phyloP scores from a whole-genome alignment of 1,140 invertebrate genomes.

The Myzus persicae region DNA sequence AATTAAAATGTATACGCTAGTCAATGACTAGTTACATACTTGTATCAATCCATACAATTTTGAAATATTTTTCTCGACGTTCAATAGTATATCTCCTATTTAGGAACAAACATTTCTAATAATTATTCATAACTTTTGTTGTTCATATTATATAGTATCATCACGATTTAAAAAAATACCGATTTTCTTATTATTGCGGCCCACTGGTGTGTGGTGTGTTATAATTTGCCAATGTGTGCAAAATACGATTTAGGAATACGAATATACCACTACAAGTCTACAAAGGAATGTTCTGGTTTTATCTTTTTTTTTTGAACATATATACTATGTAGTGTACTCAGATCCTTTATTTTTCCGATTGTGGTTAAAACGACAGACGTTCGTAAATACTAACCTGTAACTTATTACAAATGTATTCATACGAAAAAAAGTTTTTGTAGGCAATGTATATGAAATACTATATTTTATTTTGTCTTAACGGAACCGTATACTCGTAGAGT shows the following conservation, averaged over 20 bases:
- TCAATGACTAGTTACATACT: background rate
- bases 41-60: background rate
- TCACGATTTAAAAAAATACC: background rate
- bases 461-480: conserved; percentile 29
- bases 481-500: background rate
- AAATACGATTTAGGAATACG: background rate
- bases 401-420: background rate
- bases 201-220: background rate
- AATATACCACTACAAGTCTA: background rate
- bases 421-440: background rate
- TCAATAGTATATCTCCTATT: conserved; percentile 24
- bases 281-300: background rate
- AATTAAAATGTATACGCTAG: background rate
- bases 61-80: background rate
- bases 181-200: background rate
- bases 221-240: background rate
- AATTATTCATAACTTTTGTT: conserved; percentile 7
- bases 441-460: background rate
- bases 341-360: background rate
- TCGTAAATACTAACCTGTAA: background rate
- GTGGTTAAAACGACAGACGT: background rate
- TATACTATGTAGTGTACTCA: background rate
- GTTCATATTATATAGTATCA: background rate
- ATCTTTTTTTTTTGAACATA: background rate
- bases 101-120: background rate